Percentiles rank a stretch among this genome's conserved stretches.
Evolutionary conservation across 2,797 vertebrate species (phyloP).

Genomic region (Aldrovandia affinis): DNA sequence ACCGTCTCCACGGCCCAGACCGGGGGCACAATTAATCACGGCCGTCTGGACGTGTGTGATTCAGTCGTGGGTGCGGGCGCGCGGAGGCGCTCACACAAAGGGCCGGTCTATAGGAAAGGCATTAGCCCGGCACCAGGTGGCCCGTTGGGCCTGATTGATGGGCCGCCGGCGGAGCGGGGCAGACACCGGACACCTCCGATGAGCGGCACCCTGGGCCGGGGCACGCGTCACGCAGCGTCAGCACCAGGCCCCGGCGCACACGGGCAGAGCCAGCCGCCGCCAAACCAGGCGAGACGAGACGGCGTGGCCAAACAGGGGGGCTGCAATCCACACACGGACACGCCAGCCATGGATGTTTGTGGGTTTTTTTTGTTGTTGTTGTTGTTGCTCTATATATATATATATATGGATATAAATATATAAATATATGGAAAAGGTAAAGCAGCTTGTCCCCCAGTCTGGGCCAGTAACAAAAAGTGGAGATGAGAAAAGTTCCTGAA

Average conservation of each 20-base stretch:
- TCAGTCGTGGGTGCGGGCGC: constrained; percentile 72
- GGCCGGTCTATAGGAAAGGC: constrained; percentile 79
- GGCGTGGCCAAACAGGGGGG: no score
- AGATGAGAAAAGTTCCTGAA: constrained; percentile 15
- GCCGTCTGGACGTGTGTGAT: constrained; percentile 74
- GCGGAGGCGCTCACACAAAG: constrained; percentile 62
- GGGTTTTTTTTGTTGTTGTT: neutral
- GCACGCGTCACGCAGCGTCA: no score
- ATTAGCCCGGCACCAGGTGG: constrained; percentile 73
- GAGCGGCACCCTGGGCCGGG: neutral
- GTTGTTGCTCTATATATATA: neutral
- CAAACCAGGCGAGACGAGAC: no score
- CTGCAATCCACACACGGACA: no score
- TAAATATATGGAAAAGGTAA: neutral
- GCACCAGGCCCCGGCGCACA: no score
- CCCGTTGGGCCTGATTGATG: constrained; percentile 65
- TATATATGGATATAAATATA: no score
- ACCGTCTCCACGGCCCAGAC: constrained; percentile 36
- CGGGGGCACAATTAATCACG: constrained; percentile 73
- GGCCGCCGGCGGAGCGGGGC: constrained; percentile 59
- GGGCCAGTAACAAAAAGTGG: neutral
- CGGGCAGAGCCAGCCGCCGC: no score
- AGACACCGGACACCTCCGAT: constrained; percentile 19
- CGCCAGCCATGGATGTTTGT: no score
- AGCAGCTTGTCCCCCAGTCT: neutral